Evolutionary conservation across 2,888 invertebrate genomes (phyloP), one percentile per base, ranked within the genome.

Genomic region (Erpobdella octoculata): DNA sequence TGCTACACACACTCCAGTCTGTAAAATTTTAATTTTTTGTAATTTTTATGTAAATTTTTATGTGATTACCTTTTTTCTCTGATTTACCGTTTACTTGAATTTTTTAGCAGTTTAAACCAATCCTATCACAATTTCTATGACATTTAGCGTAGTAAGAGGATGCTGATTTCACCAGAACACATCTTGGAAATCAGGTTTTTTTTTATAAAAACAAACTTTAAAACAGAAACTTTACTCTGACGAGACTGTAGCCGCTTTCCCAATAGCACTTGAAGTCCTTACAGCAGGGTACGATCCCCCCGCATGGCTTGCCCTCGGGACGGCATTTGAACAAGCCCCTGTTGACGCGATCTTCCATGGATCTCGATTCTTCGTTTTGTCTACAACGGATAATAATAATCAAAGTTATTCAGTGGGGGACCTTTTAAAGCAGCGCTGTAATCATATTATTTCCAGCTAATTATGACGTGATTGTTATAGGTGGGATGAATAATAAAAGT

Each of bases 1-100:
- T 0, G 37, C 33, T n/a, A 73, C 72, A 28, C 73, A 73, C 4
- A 36, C n/a, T 9, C 73, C 73, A 35, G 38, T 31, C 73, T 73
- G 46, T 6, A 37, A 21, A 2, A 59, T 37, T 28, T 25, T 62
- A 62, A 62, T 35, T 62, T 21, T 28, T 62, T 62, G 1, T 6
- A 62, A 62, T 62, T 33, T 41, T 41, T 59, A 59, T 31, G n/a
- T 59, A 28, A 35, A 31, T 35, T 9, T 15, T 41, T 41, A 41
- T 41, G 12, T n/a, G 46, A 41, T 41, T 41, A 41, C n/a, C n/a
- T 41, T 41, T n/a, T 41, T 15, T 41, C n/a, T 41, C 62, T 62
- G 15, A 53, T 9, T 21, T 28, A 53, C 9, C 28, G 18, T 12
- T 53, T n/a, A 53, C 21, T 8, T 8, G 21, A 12, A 53, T 53